Evolutionary conservation across 2,113 vertebrate species (phyloP), one percentile per base, ranked within the genome.

Genomic region (Osmerus mordax): DNA sequence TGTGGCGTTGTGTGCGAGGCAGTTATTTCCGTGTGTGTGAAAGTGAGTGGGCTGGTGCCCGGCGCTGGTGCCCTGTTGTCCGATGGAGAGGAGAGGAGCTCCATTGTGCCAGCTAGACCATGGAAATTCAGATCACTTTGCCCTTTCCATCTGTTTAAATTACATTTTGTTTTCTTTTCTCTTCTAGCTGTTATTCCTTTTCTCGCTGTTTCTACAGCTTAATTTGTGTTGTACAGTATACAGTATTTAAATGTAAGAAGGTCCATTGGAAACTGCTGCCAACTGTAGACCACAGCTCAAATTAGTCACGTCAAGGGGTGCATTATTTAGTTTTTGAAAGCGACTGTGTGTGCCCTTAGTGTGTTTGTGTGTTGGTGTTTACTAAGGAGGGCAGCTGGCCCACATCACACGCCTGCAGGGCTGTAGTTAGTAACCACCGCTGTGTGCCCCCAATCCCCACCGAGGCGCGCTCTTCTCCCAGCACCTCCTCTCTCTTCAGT

Each of bases 51-150:
- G 69, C 19, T 52, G 29, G 19, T 67, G 65, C 15, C 47, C 25
- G 29, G 68, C 54, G 36, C 65, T 11, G 77, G 74, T 74, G 68
- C 67, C 61, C 77, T 74, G 73, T 78, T 23, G 70, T 86, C 76
- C 69, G 75, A 61, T 72, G 71, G 54, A 23, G 58, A 15, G 29
- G 62, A 64, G 75, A 84, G 84, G 66, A 82, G 78, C 62, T 21
- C 65, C 78, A 83, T 87, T 86, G 82, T 83, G 68, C 54, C 70
- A 18, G 72, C 74, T 74, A 64, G 72, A 73, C 81, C 68, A 76
- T 83, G 74, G 64, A 65, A 65, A 71, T 80, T 71, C 65, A 70
- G 63, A 69, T 67, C 55, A 51, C 64, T 51, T 59, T 72, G 65
- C 58, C 74, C 75, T 78, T 69, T 67, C 65, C 56, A 29, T 76